Evolutionary conservation across 2,113 vertebrate genomes (phyloP).

Genomic region (Catharus bicknelli): DNA sequence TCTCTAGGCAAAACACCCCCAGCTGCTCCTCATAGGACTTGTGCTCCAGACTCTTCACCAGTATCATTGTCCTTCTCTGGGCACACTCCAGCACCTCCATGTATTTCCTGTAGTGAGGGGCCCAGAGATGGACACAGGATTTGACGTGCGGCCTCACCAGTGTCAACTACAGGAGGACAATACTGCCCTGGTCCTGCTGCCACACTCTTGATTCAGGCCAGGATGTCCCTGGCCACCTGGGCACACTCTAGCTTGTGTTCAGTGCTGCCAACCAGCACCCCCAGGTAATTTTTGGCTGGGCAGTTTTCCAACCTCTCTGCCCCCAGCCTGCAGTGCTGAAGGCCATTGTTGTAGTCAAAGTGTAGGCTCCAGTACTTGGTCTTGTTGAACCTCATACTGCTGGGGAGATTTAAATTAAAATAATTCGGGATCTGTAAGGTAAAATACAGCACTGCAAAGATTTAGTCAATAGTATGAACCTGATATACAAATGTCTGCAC

Average conservation of each 20-base stretch:
- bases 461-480: background rate
- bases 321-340: background rate
- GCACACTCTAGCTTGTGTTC: background rate
- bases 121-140: no score
- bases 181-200: background rate
- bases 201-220: background rate
- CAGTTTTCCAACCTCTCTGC: background rate
- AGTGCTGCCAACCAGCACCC: fast-evolving
- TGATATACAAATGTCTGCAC: background rate
- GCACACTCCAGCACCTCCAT: fast-evolving
- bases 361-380: no score
- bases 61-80: no score
- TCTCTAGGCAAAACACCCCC: background rate
- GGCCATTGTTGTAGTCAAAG: background rate
- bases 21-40: background rate
- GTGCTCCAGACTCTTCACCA: background rate
- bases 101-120: background rate
- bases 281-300: background rate
- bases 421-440: background rate
- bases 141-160: no score
- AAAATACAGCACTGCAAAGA: background rate
- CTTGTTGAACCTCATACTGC: background rate
- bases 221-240: background rate
- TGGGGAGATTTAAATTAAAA: background rate
- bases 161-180: background rate